Evolutionary conservation across 2,888 invertebrate genomes (phyloP).

Genomic region (Molanna angustata): DNA sequence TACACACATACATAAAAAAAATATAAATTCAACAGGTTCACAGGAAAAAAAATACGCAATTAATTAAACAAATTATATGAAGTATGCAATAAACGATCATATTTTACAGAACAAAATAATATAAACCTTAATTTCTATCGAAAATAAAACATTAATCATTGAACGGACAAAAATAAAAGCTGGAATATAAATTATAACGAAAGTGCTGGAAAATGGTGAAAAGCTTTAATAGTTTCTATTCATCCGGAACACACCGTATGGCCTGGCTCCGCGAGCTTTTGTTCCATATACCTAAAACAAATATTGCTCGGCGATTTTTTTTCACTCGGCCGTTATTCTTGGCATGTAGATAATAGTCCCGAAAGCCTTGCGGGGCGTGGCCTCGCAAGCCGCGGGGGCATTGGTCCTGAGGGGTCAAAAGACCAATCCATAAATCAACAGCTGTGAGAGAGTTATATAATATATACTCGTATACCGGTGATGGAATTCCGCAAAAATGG

Average conservation of each 20-base stretch:
- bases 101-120: no score
- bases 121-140: no score
- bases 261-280: neutral
- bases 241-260: neutral
- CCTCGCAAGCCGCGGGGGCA: slow-evolving; percentile 8
- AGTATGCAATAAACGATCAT: no score
- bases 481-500: slow-evolving; percentile 1
- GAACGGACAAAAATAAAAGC: no score
- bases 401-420: slow-evolving; percentile 11
- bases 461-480: slow-evolving; percentile 8
- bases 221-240: neutral
- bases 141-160: no score
- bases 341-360: neutral
- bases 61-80: no score
- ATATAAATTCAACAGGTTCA: no score
- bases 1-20: no score
- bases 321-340: neutral
- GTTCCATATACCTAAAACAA: slow-evolving; percentile 2
- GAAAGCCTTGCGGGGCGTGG: slow-evolving; percentile 4
- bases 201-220: no score
- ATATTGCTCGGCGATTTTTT: slow-evolving; percentile 1
- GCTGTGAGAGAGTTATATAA: no score
- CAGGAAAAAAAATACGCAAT: no score
- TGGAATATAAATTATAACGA: no score
- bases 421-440: slow-evolving; percentile 12